phyloP scores from a whole-genome alignment of 2,888 invertebrate genomes.

The Zygothrica quintamaculata region DNA sequence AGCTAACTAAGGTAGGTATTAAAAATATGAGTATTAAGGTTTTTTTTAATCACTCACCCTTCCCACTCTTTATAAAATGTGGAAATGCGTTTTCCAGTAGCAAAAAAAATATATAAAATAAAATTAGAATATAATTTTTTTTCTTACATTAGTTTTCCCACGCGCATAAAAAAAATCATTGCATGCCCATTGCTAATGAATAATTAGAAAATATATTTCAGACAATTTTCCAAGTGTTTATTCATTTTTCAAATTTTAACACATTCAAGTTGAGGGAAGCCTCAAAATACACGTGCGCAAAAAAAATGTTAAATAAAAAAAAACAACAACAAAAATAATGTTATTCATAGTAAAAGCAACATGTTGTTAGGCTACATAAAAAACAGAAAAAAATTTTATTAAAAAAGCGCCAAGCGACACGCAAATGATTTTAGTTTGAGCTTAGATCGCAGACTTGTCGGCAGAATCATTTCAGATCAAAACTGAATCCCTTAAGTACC shows the following conservation, averaged over 20 bases:
- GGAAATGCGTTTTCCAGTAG: constrained; percentile 25
- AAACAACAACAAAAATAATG: constrained; percentile 26
- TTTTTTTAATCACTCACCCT: constrained; percentile 8
- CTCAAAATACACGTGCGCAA: constrained; percentile 46
- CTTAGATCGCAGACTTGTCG: constrained; percentile 68
- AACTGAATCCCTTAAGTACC: constrained; percentile 9
- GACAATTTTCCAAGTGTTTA: constrained; percentile 62
- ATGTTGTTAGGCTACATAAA: constrained; percentile 25
- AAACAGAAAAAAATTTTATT: constrained; percentile 54
- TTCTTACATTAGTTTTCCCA: constrained; percentile 51
- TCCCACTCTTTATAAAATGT: constrained; percentile 11
- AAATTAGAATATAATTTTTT: constrained; percentile 34
- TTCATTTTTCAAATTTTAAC: constrained; percentile 28
- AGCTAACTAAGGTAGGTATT: constrained; percentile 25
- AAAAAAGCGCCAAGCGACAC: constrained; percentile 70
- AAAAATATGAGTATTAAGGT: not conserved
- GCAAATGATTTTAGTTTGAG: constrained; percentile 76
- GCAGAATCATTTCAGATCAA: constrained; percentile 56
- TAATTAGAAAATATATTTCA: constrained; percentile 62
- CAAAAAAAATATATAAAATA: not conserved
- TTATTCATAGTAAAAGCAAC: constrained; percentile 39
- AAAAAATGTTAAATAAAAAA: constrained; percentile 14
- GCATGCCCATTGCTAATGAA: constrained; percentile 70
- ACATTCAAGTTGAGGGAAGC: constrained; percentile 23
- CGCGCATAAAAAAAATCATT: constrained; percentile 47